These are phyloP conservation scores for Chiroxiphia lanceolata DNA, from an alignment of 2,797 vertebrate genomes.

Conservation along the genomic window DNA sequence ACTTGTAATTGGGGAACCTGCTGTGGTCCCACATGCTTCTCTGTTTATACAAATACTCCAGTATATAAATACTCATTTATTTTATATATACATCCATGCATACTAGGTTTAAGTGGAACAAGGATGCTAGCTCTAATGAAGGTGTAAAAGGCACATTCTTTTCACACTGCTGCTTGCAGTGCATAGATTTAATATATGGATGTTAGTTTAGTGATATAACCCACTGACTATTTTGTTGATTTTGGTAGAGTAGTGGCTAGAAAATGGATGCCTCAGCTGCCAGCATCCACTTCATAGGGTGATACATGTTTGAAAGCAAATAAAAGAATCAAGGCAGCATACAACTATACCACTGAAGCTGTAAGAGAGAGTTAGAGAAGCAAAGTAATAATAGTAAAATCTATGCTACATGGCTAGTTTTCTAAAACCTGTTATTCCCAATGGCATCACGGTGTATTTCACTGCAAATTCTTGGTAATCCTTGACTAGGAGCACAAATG, in stretches of 20 bases:
- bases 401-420: background rate
- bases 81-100: slow-evolving; percentile 38
- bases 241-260: slow-evolving; percentile 56
- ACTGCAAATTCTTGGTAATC: background rate
- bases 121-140: slow-evolving; percentile 35
- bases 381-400: background rate
- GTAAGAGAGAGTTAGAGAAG: background rate
- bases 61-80: slow-evolving; percentile 66
- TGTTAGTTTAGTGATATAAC: slow-evolving; percentile 60
- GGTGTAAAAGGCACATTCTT: slow-evolving; percentile 49
- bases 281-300: slow-evolving; percentile 52
- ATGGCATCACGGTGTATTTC: background rate
- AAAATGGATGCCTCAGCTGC: slow-evolving; percentile 55
- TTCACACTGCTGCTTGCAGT: slow-evolving; percentile 5
- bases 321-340: slow-evolving; percentile 34
- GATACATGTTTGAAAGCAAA: slow-evolving; percentile 44
- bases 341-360: background rate
- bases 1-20: slow-evolving; percentile 52
- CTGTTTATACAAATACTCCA: slow-evolving; percentile 55
- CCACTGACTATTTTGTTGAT: slow-evolving; percentile 56
- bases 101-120: slow-evolving; percentile 42
- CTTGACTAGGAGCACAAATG: background rate
- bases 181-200: slow-evolving; percentile 38
- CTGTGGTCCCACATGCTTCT: slow-evolving; percentile 57
- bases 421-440: background rate